These are phyloP conservation scores for Drosophila mauritiana DNA, from an alignment of 1,140 invertebrate genomes.

Conservation along the genomic window DNA sequence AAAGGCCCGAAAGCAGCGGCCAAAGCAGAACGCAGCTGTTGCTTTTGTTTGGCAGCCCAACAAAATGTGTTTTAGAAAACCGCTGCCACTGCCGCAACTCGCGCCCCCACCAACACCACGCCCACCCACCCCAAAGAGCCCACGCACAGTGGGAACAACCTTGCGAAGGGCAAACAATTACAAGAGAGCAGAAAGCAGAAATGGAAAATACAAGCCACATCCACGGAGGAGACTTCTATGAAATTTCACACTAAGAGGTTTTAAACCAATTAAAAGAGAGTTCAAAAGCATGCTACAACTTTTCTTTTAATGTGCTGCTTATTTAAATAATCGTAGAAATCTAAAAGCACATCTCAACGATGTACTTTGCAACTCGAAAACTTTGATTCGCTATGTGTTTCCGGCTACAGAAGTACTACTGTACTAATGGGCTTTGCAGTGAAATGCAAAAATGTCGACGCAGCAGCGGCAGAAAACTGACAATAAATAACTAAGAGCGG, in stretches of 20 bases:
- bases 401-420: background rate
- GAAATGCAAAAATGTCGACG: slow-evolving; percentile 18
- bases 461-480: slow-evolving; percentile 27
- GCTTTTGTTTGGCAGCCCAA: slow-evolving; percentile 56
- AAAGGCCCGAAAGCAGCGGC: slow-evolving; percentile 41
- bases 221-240: background rate
- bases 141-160: slow-evolving; percentile 56
- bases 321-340: too few relatives aligned
- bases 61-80: slow-evolving; percentile 55
- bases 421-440: slow-evolving; percentile 5
- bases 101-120: background rate
- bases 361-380: too few relatives aligned
- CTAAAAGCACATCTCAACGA: too few relatives aligned
- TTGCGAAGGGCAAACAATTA: slow-evolving; percentile 62
- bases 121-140: background rate
- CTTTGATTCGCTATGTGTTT: background rate
- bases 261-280: background rate
- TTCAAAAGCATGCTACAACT: background rate
- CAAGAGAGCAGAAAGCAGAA: slow-evolving; percentile 22
- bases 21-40: slow-evolving; percentile 56
- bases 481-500: slow-evolving; percentile 49
- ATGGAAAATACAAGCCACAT: background rate
- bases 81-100: background rate
- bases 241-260: background rate
- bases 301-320: too few relatives aligned